Evolutionary conservation across 2,888 invertebrate genomes (phyloP).

Genomic region (Chymomyza fuscimana): DNA sequence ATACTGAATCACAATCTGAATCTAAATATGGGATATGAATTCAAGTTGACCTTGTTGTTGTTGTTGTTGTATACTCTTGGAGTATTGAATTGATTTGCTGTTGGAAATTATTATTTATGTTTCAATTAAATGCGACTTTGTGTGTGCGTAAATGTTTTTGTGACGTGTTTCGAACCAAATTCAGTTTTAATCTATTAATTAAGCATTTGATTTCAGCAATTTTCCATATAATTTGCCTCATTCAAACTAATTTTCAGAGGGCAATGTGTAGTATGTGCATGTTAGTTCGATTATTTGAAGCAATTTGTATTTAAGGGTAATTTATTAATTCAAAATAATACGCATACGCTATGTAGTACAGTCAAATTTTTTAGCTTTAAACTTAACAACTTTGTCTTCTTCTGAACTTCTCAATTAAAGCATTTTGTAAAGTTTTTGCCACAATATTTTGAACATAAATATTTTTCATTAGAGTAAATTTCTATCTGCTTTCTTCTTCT

Average conservation of each 20-base stretch:
- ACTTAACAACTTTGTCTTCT: no score
- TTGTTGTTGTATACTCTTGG: slow-evolving; percentile 9
- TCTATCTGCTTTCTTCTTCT: not conserved
- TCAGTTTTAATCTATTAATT: slow-evolving; percentile 71
- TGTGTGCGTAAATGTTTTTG: slow-evolving; percentile 1
- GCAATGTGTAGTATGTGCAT: not conserved
- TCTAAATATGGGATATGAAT: slow-evolving; percentile 1
- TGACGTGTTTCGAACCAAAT: slow-evolving; percentile 19
- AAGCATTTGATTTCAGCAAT: slow-evolving; percentile 49
- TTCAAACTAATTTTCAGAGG: not conserved
- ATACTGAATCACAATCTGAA: slow-evolving; percentile 1
- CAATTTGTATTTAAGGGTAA: slow-evolving; percentile 42
- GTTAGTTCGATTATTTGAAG: not conserved
- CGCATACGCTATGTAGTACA: not conserved
- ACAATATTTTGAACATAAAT: not conserved
- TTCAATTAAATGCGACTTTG: slow-evolving; percentile 54
- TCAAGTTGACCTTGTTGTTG: slow-evolving; percentile 4
- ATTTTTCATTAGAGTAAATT: not conserved
- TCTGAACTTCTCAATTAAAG: no score
- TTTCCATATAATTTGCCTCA: not conserved
- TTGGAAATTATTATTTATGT: slow-evolving; percentile 62
- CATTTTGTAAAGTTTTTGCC: not conserved
- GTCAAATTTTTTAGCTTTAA: no score
- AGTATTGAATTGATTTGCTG: slow-evolving; percentile 36
- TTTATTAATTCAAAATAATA: slow-evolving; percentile 50